These are phyloP conservation scores for Valencia hispanica DNA, from an alignment of 2,797 vertebrate species.

Conservation along the genomic window DNA sequence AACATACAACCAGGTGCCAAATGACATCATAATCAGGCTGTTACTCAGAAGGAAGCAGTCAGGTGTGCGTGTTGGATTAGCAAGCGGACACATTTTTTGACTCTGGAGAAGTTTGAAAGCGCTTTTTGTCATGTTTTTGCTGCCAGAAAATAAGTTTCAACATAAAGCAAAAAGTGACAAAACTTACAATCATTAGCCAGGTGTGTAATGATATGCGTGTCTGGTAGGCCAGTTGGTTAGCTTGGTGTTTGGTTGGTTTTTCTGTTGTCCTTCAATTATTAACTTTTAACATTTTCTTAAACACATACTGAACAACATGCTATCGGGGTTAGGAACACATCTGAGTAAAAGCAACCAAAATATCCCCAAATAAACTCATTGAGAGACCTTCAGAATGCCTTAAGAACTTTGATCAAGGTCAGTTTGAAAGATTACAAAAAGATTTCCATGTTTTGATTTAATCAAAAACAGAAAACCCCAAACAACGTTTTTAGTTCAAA, in stretches of 20 bases:
- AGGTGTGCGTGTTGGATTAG: neutral
- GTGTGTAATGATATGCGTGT: too few species aligned
- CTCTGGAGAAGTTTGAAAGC: neutral
- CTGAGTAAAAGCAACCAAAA: too few species aligned
- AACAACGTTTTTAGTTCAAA: too few species aligned
- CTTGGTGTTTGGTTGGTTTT: too few species aligned
- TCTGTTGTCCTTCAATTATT: too few species aligned
- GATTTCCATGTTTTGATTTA: neutral
- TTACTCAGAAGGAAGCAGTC: conserved; percentile 8
- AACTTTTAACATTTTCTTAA: too few species aligned
- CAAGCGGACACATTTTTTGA: neutral
- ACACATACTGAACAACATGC: too few species aligned
- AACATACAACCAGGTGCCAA: conserved; percentile 19
- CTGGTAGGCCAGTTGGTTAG: too few species aligned
- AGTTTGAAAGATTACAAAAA: neutral
- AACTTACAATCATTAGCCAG: neutral
- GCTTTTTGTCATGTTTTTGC: neutral
- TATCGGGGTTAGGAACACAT: too few species aligned
- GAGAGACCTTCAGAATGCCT: too few species aligned
- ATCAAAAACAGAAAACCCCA: too few species aligned
- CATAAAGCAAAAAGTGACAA: neutral
- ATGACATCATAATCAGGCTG: conserved; percentile 3
- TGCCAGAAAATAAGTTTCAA: neutral
- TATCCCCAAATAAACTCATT: too few species aligned
- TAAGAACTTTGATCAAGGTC: neutral